phyloP scores from a whole-genome alignment of 1,140 invertebrate genomes.

The Augochlora pura region DNA sequence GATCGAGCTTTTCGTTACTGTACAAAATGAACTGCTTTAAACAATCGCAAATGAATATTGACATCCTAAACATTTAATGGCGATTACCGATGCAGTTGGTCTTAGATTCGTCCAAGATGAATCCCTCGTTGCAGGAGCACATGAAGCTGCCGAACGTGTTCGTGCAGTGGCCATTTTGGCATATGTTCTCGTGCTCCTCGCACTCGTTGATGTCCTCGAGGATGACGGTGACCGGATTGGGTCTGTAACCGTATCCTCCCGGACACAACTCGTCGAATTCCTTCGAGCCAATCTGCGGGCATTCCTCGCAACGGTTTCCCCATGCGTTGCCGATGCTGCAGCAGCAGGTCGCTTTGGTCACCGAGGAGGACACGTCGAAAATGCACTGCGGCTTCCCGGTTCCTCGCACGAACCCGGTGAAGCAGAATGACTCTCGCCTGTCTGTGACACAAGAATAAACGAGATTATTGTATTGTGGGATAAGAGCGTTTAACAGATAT shows the following conservation, averaged over 20 bases:
- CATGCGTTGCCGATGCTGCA: slow-evolving; percentile 92
- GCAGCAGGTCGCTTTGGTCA: slow-evolving; percentile 91
- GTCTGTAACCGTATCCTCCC: slow-evolving; percentile 90
- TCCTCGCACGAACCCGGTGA: slow-evolving; percentile 73
- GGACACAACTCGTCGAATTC: slow-evolving; percentile 91
- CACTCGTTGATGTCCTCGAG: slow-evolving; percentile 93
- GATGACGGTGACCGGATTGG: slow-evolving; percentile 89
- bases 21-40: no score
- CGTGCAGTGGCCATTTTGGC: slow-evolving; percentile 91
- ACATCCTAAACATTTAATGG: neutral
- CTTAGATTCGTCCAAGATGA: slow-evolving; percentile 84
- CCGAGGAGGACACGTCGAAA: slow-evolving; percentile 74
- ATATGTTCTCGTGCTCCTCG: slow-evolving; percentile 88
- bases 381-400: slow-evolving; percentile 71
- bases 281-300: slow-evolving; percentile 85
- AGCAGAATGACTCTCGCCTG: slow-evolving; percentile 89
- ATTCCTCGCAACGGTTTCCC: slow-evolving; percentile 91
- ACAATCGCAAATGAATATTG: neutral
- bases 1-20: no score
- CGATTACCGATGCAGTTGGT: slow-evolving; percentile 86
- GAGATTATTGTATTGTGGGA: no score
- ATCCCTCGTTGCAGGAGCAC: slow-evolving; percentile 89
- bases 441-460: slow-evolving; percentile 81
- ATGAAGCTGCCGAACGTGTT: slow-evolving; percentile 94
- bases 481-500: no score